Base-by-base conservation (phyloP, 2,113 vertebrate species). In the Oophaga pumilio region DNA sequence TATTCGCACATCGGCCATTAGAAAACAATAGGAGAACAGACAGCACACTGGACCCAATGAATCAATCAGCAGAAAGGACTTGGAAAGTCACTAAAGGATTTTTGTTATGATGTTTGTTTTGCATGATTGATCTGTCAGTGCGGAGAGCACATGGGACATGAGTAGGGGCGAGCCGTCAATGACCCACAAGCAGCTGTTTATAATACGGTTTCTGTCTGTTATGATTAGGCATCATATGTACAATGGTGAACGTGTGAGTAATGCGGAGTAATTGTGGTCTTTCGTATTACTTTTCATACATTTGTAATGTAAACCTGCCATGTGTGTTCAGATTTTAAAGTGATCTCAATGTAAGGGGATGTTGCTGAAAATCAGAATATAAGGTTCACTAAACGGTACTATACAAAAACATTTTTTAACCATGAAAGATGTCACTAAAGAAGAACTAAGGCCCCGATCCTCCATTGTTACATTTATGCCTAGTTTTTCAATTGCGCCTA, bases 41-140 rank as follows among this genome's bases (percentile, higher is more conserved):
- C 85, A 10, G 52, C 62, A 79, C 59, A 74, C 18, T 60, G 56
- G 33, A 13, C 20, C 66, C 13, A 78, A 43, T 77, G 8, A 56
- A 86, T 78, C 84, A 64, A 69, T 78, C 76, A 53, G 50, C 9
- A 17, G 20, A n/a, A 24, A 56, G 10, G 33, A 69, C 33, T 26
- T 49, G 50, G 80, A n/a, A 14, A 17, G 11, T 60, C 66, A 49
- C 33, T 60, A 87, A 60, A 81, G 49, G 14, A 33, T 57, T 71
- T 43, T 60, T 28, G 14, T 28, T 49, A n/a, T 69, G 57, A 80
- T 80, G 64, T 87, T 77, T 87, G 64, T 8, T 81, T 81, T 87
- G 73, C 66, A 87, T 60, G 81, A 81, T 87, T 87, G n/a, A 81
- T 71, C 64, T 87, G 56, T 87, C 66, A 87, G 33, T 43, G 85